Percentiles rank a stretch among this genome's conserved stretches.
phyloP scores from a whole-genome alignment of 2,888 invertebrate genomes.

The Morpho achilles region DNA sequence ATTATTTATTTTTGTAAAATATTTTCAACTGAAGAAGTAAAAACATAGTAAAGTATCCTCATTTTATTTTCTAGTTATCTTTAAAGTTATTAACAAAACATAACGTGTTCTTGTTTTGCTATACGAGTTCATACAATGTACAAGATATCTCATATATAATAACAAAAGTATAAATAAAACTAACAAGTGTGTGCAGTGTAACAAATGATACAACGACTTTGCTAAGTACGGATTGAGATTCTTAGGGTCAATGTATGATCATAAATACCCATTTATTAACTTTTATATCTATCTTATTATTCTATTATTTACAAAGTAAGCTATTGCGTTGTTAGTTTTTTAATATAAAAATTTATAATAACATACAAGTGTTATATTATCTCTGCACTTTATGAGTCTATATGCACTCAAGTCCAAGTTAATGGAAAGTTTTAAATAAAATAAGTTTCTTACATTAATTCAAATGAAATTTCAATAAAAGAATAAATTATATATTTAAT shows the following conservation, averaged over 20 bases:
- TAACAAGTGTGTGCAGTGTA: slow-evolving; percentile 4
- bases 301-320: slow-evolving; percentile 1
- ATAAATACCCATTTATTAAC: neutral
- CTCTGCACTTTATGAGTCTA: no score
- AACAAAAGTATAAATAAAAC: slow-evolving; percentile 10
- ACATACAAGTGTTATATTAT: no score
- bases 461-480: no score
- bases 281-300: slow-evolving; percentile 3
- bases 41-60: slow-evolving; percentile 9
- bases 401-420: no score
- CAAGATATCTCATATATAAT: slow-evolving; percentile 7
- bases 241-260: slow-evolving; percentile 8
- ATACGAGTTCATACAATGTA: slow-evolving; percentile 14
- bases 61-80: slow-evolving; percentile 14
- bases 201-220: slow-evolving; percentile 13
- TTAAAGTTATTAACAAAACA: slow-evolving; percentile 13
- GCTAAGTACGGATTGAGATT: slow-evolving; percentile 7
- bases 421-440: no score
- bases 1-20: no score
- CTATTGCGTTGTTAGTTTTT: no score
- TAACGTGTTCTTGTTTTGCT: slow-evolving; percentile 17
- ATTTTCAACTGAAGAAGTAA: neutral
- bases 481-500: no score
- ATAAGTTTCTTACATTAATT: no score
- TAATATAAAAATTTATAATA: no score